phyloP scores from a whole-genome alignment of 2,113 vertebrate genomes.

The Tenebrosternarchus preto region DNA sequence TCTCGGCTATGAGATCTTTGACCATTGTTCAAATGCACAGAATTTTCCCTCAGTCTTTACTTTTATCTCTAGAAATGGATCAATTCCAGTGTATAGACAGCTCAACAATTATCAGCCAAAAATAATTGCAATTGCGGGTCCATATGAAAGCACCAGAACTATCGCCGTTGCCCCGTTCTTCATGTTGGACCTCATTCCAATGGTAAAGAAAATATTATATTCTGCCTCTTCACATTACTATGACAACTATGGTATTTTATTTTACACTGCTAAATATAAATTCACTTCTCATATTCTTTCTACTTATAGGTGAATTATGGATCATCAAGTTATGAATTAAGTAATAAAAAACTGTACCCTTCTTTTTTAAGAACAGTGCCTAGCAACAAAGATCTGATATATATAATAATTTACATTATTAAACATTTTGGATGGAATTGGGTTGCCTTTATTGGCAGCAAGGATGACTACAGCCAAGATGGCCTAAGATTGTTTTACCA shows the following conservation, averaged over 20 bases:
- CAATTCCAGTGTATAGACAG: slow-evolving; percentile 45
- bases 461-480: slow-evolving; percentile 66
- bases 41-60: slow-evolving; percentile 68
- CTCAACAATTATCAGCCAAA: slow-evolving; percentile 50
- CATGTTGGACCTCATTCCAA: slow-evolving; percentile 72
- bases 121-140: slow-evolving; percentile 72
- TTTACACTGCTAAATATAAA: not conserved
- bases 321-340: slow-evolving; percentile 68
- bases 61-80: slow-evolving; percentile 58
- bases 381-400: slow-evolving; percentile 72
- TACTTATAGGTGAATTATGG: slow-evolving; percentile 78
- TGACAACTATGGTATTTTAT: not conserved
- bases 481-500: slow-evolving; percentile 63
- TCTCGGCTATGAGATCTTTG: slow-evolving; percentile 81
- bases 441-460: slow-evolving; percentile 75
- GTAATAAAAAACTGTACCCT: slow-evolving; percentile 70
- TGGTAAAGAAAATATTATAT: slow-evolving; percentile 68
- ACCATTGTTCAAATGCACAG: slow-evolving; percentile 71
- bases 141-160: slow-evolving; percentile 61
- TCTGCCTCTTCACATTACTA: not conserved
- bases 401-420: slow-evolving; percentile 73
- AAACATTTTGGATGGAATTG: slow-evolving; percentile 79
- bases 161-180: slow-evolving; percentile 70
- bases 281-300: not conserved
- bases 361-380: slow-evolving; percentile 82